Conservation (phyloP, 2,797 vertebrate genomes). For the Linurgus olivaceus region DNA sequence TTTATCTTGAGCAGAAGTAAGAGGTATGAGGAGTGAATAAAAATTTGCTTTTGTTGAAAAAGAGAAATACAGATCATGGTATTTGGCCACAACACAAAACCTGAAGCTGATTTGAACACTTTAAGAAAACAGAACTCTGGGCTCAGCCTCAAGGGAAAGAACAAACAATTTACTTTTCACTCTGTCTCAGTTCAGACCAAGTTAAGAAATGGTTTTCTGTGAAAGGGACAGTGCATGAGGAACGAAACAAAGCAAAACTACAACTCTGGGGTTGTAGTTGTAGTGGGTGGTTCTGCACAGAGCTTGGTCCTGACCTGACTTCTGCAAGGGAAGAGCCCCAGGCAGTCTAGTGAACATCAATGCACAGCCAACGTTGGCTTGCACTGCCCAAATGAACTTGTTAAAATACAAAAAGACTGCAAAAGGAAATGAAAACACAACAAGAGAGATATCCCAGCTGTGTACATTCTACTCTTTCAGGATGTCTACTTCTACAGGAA, state of each 20-base stretch:
- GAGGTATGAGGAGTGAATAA: neutral
- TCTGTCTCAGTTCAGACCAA: neutral
- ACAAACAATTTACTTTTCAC: constrained; percentile 31
- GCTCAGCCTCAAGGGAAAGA: neutral
- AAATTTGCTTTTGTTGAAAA: constrained; percentile 5
- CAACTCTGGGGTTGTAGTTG: neutral
- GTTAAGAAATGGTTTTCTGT: neutral
- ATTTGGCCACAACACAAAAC: neutral
- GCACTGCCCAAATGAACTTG: neutral
- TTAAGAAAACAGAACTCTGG: constrained; percentile 15
- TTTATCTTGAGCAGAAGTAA: neutral
- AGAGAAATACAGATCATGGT: neutral
- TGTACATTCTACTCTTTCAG: neutral
- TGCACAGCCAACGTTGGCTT: neutral
- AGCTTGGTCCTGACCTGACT: neutral
- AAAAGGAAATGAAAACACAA: constrained; percentile 41
- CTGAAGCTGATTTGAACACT: neutral
- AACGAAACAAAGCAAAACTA: neutral
- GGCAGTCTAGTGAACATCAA: neutral
- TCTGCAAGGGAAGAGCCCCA: neutral
- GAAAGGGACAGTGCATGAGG: neutral
- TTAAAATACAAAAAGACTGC: neutral
- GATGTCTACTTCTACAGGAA: neutral
- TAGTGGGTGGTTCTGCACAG: neutral
- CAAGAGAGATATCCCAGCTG: neutral